Evolutionary conservation across 30 jellyfish, hydroid and myxozoan genomes (phyloP).

Genomic region (Aurelia coerulea): DNA sequence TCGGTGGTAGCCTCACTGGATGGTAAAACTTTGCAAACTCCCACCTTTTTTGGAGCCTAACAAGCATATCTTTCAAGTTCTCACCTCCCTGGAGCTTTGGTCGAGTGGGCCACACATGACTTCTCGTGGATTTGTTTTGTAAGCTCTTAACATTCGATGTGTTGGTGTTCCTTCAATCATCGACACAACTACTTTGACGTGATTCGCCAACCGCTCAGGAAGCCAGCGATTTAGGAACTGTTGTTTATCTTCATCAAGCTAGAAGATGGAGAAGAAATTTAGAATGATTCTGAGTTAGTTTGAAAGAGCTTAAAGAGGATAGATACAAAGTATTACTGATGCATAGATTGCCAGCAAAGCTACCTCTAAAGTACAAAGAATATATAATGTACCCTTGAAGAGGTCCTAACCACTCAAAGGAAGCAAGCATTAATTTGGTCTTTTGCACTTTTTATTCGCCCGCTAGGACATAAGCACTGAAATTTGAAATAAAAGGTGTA

Average conservation of each 20-base stretch:
- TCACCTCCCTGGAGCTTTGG: conserved; percentile 77
- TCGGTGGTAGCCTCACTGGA: too few relatives aligned
- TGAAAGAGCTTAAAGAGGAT: neutral
- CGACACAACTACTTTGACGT: conserved; percentile 92
- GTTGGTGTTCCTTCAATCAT: conserved; percentile 98
- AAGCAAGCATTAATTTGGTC: too few relatives aligned
- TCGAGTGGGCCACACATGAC: conserved; percentile 96
- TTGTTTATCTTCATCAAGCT: conserved; percentile 99
- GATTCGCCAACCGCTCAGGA: conserved; percentile 88
- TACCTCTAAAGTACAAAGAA: neutral
- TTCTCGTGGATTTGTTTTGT: conserved; percentile 88
- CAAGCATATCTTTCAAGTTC: neutral
- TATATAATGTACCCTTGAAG: too few relatives aligned
- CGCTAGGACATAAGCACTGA: too few relatives aligned
- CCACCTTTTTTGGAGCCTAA: too few relatives aligned
- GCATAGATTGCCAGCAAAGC: neutral
- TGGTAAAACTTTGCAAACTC: too few relatives aligned
- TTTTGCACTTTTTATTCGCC: too few relatives aligned
- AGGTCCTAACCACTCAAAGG: too few relatives aligned
- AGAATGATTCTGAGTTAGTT: neutral
- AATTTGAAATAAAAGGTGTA: too few relatives aligned
- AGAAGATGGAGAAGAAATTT: neutral
- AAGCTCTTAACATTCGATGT: conserved; percentile 91
- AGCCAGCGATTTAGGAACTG: conserved; percentile 93
- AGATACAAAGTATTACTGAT: neutral